Percentiles rank a stretch among this genome's conserved stretches.
These are phyloP conservation scores for Anarrhichthys ocellatus DNA, from an alignment of 2,113 vertebrate genomes.

Conservation along the genomic window DNA sequence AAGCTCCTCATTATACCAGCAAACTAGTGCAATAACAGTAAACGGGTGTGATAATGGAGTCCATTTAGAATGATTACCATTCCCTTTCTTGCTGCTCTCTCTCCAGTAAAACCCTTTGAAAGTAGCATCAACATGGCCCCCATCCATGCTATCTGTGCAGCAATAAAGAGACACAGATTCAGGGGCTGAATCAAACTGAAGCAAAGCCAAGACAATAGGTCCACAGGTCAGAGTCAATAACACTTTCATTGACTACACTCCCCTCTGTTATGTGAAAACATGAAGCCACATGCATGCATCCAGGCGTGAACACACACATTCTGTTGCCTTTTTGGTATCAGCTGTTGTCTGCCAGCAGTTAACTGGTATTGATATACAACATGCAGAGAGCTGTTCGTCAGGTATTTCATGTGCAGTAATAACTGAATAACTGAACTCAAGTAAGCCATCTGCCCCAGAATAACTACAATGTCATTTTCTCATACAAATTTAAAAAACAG, in stretches of 20 bases:
- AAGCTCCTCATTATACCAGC: constrained; percentile 56
- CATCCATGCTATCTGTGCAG: constrained; percentile 57
- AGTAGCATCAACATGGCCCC: constrained; percentile 30
- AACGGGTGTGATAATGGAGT: constrained; percentile 61
- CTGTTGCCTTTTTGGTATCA: not conserved
- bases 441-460: not conserved
- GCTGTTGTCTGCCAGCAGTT: not conserved
- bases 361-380: constrained; percentile 17
- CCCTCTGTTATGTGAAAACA: constrained; percentile 38
- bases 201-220: constrained; percentile 54
- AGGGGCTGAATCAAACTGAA: constrained; percentile 64
- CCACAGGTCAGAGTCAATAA: constrained; percentile 62
- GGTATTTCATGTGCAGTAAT: not conserved
- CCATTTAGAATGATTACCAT: constrained; percentile 69
- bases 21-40: constrained; percentile 58
- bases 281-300: constrained; percentile 6
- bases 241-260: constrained; percentile 64
- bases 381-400: not conserved
- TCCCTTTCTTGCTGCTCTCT: constrained; percentile 50
- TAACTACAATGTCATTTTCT: not conserved
- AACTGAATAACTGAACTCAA: constrained; percentile 2
- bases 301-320: not conserved
- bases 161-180: constrained; percentile 57
- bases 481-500: not conserved
- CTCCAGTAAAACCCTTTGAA: constrained; percentile 51